Evolutionary conservation across 2,113 vertebrate species (phyloP).

Genomic region (Seriola rivoliana): DNA sequence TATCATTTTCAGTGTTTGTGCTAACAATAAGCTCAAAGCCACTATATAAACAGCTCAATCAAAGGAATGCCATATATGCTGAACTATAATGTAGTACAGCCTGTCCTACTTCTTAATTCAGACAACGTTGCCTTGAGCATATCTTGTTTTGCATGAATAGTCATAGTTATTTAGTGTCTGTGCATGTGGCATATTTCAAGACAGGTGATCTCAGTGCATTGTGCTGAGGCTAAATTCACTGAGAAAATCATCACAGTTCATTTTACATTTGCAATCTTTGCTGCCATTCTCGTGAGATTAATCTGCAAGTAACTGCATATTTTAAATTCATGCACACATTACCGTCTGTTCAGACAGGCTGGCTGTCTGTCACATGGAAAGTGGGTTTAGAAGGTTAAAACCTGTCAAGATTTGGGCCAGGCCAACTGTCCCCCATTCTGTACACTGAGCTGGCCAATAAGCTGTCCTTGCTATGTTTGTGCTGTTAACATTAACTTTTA

Average conservation of each 20-base stretch:
- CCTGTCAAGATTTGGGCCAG: conserved; percentile 60
- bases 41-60: conserved; percentile 48
- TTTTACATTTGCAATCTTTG: conserved; percentile 47
- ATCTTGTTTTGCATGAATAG: conserved; percentile 63
- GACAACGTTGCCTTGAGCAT: conserved; percentile 50
- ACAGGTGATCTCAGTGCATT: conserved; percentile 49
- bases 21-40: conserved; percentile 15
- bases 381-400: conserved; percentile 60
- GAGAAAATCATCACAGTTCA: conserved; percentile 44
- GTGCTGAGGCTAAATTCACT: conserved; percentile 29
- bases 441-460: conserved; percentile 24
- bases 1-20: conserved; percentile 5
- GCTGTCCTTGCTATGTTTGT: conserved; percentile 40
- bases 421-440: conserved; percentile 64
- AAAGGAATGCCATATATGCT: conserved; percentile 36
- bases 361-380: conserved; percentile 58
- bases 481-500: conserved; percentile 41
- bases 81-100: conserved; percentile 13
- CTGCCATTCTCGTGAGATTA: conserved; percentile 52
- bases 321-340: conserved; percentile 60
- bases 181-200: conserved; percentile 50
- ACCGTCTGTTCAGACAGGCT: conserved; percentile 62
- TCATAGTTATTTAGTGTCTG: conserved; percentile 67
- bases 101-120: conserved; percentile 48
- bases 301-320: conserved; percentile 69